Conservation (phyloP, 2,113 vertebrate species). For the Campylorhamphus procurvoides region DNA sequence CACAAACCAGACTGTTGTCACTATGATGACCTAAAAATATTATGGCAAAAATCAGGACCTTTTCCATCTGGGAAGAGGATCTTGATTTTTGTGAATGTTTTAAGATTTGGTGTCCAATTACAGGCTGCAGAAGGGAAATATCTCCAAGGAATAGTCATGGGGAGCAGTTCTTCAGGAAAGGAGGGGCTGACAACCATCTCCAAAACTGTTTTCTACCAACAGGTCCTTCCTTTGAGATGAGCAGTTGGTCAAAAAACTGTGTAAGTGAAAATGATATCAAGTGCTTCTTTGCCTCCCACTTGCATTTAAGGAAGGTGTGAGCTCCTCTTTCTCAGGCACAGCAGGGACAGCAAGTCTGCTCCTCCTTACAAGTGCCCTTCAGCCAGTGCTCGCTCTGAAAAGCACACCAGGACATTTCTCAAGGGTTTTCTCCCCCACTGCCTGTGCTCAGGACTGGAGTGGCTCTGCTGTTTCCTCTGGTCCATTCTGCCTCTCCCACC, state of each 20-base stretch:
- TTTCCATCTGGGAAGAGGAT: background rate
- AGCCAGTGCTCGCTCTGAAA: background rate
- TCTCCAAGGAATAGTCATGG: background rate
- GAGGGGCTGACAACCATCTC: background rate
- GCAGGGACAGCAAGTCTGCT: background rate
- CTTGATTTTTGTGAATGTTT: background rate
- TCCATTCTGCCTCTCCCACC: background rate
- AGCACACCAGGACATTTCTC: background rate
- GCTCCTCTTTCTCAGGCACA: background rate
- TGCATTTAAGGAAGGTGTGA: background rate
- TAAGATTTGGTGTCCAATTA: background rate
- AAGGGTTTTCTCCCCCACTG: background rate
- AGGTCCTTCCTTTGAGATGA: background rate
- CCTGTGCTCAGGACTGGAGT: background rate
- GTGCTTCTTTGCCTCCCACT: background rate
- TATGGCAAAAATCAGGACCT: background rate
- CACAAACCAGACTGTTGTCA: background rate
- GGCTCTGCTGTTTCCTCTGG: background rate
- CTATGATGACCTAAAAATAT: background rate
- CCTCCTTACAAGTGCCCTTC: background rate
- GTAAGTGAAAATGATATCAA: fast-evolving
- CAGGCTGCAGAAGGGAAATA: background rate
- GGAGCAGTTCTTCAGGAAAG: background rate
- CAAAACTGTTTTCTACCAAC: background rate
- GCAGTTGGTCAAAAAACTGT: background rate